Evolutionary conservation across 2,797 vertebrate genomes (phyloP), one percentile per base, ranked within the genome.

Genomic region (Lithobates sylvaticus): DNA sequence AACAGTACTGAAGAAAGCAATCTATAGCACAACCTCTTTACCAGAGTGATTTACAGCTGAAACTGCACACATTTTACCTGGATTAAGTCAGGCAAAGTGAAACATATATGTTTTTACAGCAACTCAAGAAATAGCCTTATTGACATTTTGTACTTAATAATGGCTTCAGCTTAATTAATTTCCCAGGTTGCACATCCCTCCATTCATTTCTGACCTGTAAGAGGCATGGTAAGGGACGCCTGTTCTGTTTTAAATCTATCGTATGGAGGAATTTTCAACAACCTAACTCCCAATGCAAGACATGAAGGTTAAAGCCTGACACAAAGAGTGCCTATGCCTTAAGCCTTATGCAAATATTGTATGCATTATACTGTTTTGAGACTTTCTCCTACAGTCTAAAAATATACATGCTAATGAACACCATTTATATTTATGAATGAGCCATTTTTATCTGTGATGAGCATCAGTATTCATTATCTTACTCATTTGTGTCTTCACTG

Each of bases 271-370:
- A 75, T 26, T 4, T 32, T 75, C 29, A 72, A 27, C 26, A 44
- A 26, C 61, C 27, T 32, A 54, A 72, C 74, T 81, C 77, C 77
- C 71, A 69, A 75, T 39, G n/a, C 74, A 72, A 26, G 74, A 54
- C 65, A 67, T 85, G 77, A 85, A 81, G 84, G 77, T 85, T 85
- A 85, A 85, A 58, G 50, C 27, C 61, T 75, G 44, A 85, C 70
- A 80, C 27, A 74, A 76, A 84, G 39, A 61, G 34, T 58, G 34
- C 39, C 32, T 27, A 75, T 85, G 76, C 83, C 76, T 78, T 77
- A 72, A 64, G 34, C 70, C 29, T 50, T 76, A 75, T 85, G 71
- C 77, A 85, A 58, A 85, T 75, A 42, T 39, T n/a, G 5, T 79
- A 81, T 69, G n/a, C 21, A 78, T 79, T 74, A 75, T 74, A 3